These are phyloP conservation scores for Nanorana parkeri DNA, from an alignment of 2,113 vertebrate species.

Conservation along the genomic window DNA sequence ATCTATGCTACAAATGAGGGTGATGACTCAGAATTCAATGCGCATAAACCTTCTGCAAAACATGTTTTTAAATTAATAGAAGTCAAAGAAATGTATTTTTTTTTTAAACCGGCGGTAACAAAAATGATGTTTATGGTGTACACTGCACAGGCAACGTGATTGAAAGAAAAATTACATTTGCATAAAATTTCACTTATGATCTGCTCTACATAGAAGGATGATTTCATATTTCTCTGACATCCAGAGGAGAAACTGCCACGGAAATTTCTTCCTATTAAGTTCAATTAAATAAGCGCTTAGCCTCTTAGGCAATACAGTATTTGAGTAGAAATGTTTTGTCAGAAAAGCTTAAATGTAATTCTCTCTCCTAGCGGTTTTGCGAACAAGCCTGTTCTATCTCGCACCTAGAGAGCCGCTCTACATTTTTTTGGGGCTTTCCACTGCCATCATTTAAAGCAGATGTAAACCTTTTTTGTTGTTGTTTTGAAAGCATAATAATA, in stretches of 20 bases:
- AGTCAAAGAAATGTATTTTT: slow-evolving; percentile 17
- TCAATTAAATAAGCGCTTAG: slow-evolving; percentile 59
- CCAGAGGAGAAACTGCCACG: slow-evolving; percentile 4
- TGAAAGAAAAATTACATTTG: slow-evolving; percentile 35
- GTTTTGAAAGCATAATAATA: too few relatives aligned
- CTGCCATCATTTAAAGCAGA: too few relatives aligned
- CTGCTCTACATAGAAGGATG: slow-evolving; percentile 18
- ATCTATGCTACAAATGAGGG: slow-evolving; percentile 11
- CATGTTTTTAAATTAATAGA: slow-evolving; percentile 53
- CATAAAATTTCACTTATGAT: not conserved
- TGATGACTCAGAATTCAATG: slow-evolving; percentile 45
- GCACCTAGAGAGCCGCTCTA: not conserved
- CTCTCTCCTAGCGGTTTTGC: slow-evolving; percentile 44
- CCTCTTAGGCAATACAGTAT: slow-evolving; percentile 50
- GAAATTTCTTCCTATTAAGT: slow-evolving; percentile 58
- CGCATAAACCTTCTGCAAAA: slow-evolving; percentile 51
- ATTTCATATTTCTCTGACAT: slow-evolving; percentile 59
- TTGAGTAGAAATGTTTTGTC: slow-evolving; percentile 58
- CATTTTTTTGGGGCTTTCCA: too few relatives aligned
- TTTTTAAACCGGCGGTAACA: slow-evolving; percentile 13
- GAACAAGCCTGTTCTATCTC: not conserved
- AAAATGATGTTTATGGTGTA: slow-evolving; percentile 20
- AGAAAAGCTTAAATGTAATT: slow-evolving; percentile 57
- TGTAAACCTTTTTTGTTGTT: too few relatives aligned
- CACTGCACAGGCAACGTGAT: slow-evolving; percentile 20